Base-by-base conservation (phyloP, 1,140 invertebrate species). In the Orius insidiosus region DNA sequence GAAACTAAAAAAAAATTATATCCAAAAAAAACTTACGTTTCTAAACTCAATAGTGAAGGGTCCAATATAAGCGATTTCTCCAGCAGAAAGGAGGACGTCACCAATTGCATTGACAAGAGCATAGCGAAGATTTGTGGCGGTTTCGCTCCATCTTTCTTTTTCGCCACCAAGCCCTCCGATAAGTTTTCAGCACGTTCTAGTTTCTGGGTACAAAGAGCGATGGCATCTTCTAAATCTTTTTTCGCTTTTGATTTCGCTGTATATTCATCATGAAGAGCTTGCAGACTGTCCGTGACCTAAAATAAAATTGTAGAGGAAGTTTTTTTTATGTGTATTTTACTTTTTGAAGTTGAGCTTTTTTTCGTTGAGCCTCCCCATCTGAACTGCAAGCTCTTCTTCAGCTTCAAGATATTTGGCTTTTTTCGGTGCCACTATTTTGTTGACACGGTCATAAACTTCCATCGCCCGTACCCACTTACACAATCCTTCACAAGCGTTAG, bases 201-300 rank as follows among this genome's bases (percentile, higher is more conserved):
- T 62, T 96, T 96, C 53, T 90, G 82, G 10, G 78, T 81, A 59
- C 90, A 96, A 14, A 86, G 67, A 16, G 89, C 80, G 45, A 97
- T 97, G 54, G 87, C 79, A 59, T 94, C 87, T 62, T 97, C 92
- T 0, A 97, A 63, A 24, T 90, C 87, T 59, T 94, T 93, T 65
- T 97, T 97, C 58, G 94, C 90, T 43, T 90, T 78, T 10, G 89
- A 90, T 70, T 90, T 94, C 37, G 86, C 87, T 0, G 92, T 88
- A 64, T 97, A 94, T 61, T 94, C 85, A 61, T 98, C 93, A 62
- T 95, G 94, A 1, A 98, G 63, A 0, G 82, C 78, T 67, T 97
- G 92, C 24, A 98, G 62, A 58, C 88, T 88, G 59, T 93, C 87
- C 2, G 81, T 76, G 1, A 92, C 84, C 63, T 85, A 65, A 31